Evolutionary conservation across 1,140 invertebrate genomes (phyloP).

Genomic region (Steinernema feltiae): DNA sequence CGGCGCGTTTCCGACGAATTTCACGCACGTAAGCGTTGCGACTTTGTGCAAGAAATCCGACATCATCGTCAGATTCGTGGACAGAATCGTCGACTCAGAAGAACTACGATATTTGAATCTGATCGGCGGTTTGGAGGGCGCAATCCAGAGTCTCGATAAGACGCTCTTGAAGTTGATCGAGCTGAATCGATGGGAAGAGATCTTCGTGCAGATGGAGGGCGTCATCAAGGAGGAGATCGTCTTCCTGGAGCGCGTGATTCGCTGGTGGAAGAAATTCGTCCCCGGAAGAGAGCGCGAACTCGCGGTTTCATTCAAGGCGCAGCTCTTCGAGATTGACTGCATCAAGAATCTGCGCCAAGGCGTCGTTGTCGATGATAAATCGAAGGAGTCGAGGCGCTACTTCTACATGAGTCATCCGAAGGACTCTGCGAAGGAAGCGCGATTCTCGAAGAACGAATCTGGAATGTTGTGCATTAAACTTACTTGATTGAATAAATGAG

Average conservation of each 20-base stretch:
- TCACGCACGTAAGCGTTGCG: not conserved
- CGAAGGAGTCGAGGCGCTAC: not conserved
- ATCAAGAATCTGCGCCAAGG: not conserved
- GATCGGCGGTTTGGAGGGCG: not conserved
- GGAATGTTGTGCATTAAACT: not conserved
- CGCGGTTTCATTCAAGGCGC: not conserved
- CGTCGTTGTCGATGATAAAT: not conserved
- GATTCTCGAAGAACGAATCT: not conserved
- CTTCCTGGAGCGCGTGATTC: not conserved
- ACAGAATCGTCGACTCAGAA: not conserved
- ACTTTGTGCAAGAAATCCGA: not conserved
- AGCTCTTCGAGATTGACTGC: not conserved
- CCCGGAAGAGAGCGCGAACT: not conserved
- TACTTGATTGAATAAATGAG: not conserved
- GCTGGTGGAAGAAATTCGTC: not conserved
- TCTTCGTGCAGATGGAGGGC: not conserved
- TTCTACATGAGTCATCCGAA: not conserved
- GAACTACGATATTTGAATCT: not conserved
- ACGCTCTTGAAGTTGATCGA: not conserved
- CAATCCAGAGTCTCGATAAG: not conserved
- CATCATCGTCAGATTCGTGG: not conserved
- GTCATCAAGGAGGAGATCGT: not conserved
- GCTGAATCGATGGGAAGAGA: not conserved
- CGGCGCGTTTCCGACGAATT: not conserved
- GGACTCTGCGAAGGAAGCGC: not conserved